Conservation (phyloP, 2,797 vertebrate genomes). For the Sebastes nivosus region DNA sequence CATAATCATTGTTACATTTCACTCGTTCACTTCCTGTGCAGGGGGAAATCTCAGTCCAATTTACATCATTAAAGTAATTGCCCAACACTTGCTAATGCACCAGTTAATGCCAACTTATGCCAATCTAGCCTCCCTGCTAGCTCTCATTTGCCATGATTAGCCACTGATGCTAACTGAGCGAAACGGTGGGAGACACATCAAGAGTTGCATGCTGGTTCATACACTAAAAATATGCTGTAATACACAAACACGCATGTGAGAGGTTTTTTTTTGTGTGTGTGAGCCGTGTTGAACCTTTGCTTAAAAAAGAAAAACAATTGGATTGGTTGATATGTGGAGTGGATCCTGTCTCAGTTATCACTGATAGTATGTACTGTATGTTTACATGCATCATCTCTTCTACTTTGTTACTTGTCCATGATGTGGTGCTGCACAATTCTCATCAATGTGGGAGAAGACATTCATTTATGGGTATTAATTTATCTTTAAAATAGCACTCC, state of each 20-base stretch:
- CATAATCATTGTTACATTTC: constrained; percentile 82
- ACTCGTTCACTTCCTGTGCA: constrained; percentile 75
- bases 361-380: neutral
- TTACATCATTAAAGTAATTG: constrained; percentile 82
- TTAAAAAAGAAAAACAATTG: neutral
- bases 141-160: constrained; percentile 78
- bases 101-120: constrained; percentile 75
- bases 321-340: neutral
- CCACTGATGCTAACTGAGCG: constrained; percentile 63
- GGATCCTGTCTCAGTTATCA: neutral
- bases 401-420: neutral
- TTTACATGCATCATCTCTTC: neutral
- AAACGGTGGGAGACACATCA: constrained; percentile 42
- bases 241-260: neutral
- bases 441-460: neutral
- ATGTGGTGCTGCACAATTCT: neutral
- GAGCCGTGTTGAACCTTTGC: neutral
- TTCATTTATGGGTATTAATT: neutral
- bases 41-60: constrained; percentile 77
- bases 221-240: neutral
- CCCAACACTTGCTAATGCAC: constrained; percentile 78
- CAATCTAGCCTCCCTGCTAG: constrained; percentile 71
- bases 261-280: neutral
- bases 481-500: neutral
- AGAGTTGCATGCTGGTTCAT: constrained; percentile 13